Evolutionary conservation across 2,888 invertebrate genomes (phyloP), one percentile per base, ranked within the genome.

Genomic region (Miltochrista miniata): DNA sequence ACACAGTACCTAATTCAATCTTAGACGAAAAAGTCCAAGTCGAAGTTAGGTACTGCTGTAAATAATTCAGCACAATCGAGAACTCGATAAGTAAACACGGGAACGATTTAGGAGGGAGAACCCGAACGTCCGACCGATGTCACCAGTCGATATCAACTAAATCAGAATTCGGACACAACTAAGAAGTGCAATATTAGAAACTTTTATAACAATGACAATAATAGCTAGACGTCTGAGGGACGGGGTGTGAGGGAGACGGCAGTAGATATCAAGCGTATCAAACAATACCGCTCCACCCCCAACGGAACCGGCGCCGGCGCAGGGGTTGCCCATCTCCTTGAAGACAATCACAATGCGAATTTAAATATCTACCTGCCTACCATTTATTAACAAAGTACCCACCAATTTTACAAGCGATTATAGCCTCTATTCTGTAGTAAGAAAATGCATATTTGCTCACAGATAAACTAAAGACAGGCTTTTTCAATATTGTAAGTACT

Each of bases 101-200:
- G 89, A 75, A 68, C 76, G 68, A 64, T 67, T 2, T 10, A 31
- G 77, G 74, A 68, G 85, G 85, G 84, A 77, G 68, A 74, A 74
- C 87, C 85, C 87, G 85, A 83, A 89, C 90, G 90, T 89, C 83
- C 83, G 85, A 52, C 87, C 81, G 83, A 82, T 82, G 85, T 87
- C 88, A 87, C 88, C 87, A 88, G 88, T 87, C 83, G 83, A 90
- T 90, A 90, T 90, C 84, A 90, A 91, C 90, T 91, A 90, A 91
- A 90, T 91, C 87, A 85, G 90, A 90, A 90, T 89, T 90, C 88
- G 86, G 86, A 88, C 89, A 24, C 18, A 24, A 2, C 5, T 5
- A 24, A 89, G 89, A 90, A 89, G 89, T 89, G 89, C 87, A 87
- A 89, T 88, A 85, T 84, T 89, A 85, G 82, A 87, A 90, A 89